A percentile compares a stretch with the other conserved stretches of the same genome.
These are phyloP conservation scores for Diorhabda sublineata DNA, from an alignment of 1,140 invertebrate species.

Conservation along the genomic window DNA sequence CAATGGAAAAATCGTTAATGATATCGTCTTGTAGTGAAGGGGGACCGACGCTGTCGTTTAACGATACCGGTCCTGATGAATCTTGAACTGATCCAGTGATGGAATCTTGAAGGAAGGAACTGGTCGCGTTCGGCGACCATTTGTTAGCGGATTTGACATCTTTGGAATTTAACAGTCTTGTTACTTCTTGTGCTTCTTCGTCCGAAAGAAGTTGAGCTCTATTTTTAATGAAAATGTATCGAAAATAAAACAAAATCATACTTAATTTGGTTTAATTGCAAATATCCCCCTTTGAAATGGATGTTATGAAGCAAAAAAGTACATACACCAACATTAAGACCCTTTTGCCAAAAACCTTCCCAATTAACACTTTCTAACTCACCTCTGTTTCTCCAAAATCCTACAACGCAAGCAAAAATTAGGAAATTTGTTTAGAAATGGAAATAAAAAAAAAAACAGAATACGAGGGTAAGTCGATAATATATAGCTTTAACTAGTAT, in stretches of 20 bases:
- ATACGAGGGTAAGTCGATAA: not conserved
- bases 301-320: no score
- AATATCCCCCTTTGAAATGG: no score
- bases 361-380: not conserved
- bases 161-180: conserved; percentile 65
- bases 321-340: no score
- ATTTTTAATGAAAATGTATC: conserved; percentile 30
- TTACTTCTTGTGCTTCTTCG: conserved; percentile 81
- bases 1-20: conserved; percentile 32
- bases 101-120: conserved; percentile 44
- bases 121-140: conserved; percentile 52
- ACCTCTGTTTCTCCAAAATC: not conserved
- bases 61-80: conserved; percentile 40
- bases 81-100: conserved; percentile 37
- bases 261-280: no score
- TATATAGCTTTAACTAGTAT: no score
- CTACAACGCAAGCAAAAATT: not conserved
- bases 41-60: conserved; percentile 43
- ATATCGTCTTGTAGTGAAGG: conserved; percentile 42
- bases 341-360: no score
- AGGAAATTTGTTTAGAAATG: not conserved
- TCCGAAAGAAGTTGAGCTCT: conserved; percentile 71
- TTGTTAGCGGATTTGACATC: conserved; percentile 45
- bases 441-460: not conserved
- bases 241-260: not conserved